Evolutionary conservation across 2,113 vertebrate genomes (phyloP), one percentile per base, ranked within the genome.

Genomic region (Neolamprologus caudopunctatus): DNA sequence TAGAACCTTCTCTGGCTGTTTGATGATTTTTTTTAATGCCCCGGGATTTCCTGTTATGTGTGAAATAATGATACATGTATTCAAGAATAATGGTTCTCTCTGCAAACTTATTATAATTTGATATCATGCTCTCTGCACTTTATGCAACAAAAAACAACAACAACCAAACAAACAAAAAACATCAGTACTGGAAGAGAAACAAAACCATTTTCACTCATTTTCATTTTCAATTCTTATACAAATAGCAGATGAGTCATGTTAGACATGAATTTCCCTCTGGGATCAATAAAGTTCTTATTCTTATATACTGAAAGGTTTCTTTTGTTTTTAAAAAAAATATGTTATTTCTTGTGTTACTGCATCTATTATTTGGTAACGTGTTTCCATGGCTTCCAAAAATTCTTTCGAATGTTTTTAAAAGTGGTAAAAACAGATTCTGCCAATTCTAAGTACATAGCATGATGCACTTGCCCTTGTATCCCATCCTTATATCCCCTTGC

Each of bases 381-480:
- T 51, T 12, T 82, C 35, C 24, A 26, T 24, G 45, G 58, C 31
- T 84, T 84, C 9, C 54, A 21, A 17, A 53, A 86, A 79, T 11
- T 31, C 17, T 81, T 42, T 16, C 13, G 1, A 81, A 79, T 37
- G 2, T 31, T 80, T 81, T 55, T 31, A 17, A 61, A 84, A 55
- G 50, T 31, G 35, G 14, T 10, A 54, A 81, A 81, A 66, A 58
- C 13, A 9, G 26, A 45, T 50, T 86, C 9, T 37, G 37, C 80
- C 82, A 73, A 51, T 71, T 84, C 37, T 37, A 68, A 84, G 42
- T 63, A 85, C 12, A 66, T 45, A 55, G 42, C 13, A 31, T 81
- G 78, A 90, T 81, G 42, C 84, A 42, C 75, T 86, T 88, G 85
- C 54, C 73, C 81, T 90, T 37, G 17, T 63, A 51, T 63, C 88